A percentile compares a stretch with the other conserved stretches of the same genome.
Conservation (phyloP, 2,797 vertebrate genomes). For the Scolopax rusticola region DNA sequence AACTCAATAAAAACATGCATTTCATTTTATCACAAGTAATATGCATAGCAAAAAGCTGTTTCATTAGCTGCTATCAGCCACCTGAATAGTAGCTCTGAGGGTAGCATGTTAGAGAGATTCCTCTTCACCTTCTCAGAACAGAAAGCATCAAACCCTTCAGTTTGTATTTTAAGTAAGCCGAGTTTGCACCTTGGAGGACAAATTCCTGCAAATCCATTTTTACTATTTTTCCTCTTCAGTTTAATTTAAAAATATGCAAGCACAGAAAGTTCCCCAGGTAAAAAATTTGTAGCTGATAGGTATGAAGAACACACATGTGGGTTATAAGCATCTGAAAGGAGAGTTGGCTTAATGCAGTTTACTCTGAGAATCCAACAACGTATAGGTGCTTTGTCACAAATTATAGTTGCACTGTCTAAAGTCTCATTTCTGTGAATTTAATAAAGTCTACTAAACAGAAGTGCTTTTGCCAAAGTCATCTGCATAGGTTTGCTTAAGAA, state of each 20-base stretch:
- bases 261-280: background rate
- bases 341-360: background rate
- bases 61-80: background rate
- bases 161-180: background rate
- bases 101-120: background rate
- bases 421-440: background rate
- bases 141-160: background rate
- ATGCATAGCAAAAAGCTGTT: background rate
- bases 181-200: slow-evolving; percentile 23
- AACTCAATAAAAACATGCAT: background rate
- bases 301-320: background rate
- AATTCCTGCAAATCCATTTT: slow-evolving; percentile 13
- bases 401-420: background rate
- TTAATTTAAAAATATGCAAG: slow-evolving; percentile 5
- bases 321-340: slow-evolving; percentile 6
- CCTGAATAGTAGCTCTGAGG: background rate
- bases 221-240: background rate
- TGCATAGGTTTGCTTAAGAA: background rate
- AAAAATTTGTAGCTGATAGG: background rate
- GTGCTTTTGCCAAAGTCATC: background rate
- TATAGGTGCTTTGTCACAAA: background rate
- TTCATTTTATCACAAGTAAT: background rate
- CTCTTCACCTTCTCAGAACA: background rate
- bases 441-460: background rate
- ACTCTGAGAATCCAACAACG: background rate